Percentiles rank a stretch among this genome's conserved stretches.
phyloP scores from a whole-genome alignment of 2,888 invertebrate genomes.

The Lycocerus yunnanus region DNA sequence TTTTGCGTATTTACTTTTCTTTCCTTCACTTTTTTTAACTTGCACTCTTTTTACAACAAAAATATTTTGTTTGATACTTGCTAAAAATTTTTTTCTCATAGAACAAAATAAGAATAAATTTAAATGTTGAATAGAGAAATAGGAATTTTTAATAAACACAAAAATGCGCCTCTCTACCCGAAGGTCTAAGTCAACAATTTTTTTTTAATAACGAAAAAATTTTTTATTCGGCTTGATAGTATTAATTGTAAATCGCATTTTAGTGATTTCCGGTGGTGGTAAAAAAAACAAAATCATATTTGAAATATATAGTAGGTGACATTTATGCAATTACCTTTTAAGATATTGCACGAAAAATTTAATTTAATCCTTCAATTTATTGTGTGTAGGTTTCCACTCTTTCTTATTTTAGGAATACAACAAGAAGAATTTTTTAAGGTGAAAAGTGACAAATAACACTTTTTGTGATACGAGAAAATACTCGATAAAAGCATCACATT shows the following conservation, averaged over 20 bases:
- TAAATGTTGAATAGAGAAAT: not conserved
- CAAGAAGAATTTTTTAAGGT: not conserved
- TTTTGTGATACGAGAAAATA: slow-evolving; percentile 2
- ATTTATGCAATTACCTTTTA: slow-evolving; percentile 12
- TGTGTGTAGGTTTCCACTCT: not conserved
- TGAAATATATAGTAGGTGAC: not conserved
- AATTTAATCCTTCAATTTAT: slow-evolving; percentile 3
- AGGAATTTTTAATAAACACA: not conserved
- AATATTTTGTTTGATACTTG: not conserved
- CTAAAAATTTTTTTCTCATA: not conserved
- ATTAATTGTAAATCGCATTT: not conserved
- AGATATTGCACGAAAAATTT: slow-evolving; percentile 7
- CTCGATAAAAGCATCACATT: slow-evolving; percentile 33
- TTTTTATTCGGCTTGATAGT: not conserved
- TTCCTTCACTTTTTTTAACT: not conserved
- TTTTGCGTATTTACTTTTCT: not conserved
- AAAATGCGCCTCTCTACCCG: not conserved
- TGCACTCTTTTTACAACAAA: not conserved
- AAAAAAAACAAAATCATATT: not conserved
- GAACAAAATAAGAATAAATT: not conserved
- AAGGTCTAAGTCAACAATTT: not conserved
- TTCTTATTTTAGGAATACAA: not conserved
- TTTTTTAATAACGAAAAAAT: not conserved
- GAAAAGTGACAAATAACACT: slow-evolving; percentile 8
- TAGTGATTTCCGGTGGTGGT: not conserved